Evolutionary conservation across 2,888 invertebrate genomes (phyloP).

Genomic region (Dinocampus coccinellae): DNA sequence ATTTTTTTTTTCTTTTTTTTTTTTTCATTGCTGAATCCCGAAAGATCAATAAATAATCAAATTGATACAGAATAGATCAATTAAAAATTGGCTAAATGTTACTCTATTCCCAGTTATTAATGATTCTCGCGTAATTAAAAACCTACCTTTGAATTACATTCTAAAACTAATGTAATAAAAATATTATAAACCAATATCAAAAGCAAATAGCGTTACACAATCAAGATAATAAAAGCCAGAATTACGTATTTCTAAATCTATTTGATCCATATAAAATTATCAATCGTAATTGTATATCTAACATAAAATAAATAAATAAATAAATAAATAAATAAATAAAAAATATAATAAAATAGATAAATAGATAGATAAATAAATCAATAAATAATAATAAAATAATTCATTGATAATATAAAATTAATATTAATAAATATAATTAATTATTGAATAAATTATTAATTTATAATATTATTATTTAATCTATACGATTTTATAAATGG

Average conservation of each 20-base stretch:
- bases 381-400: no score
- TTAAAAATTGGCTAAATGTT: neutral
- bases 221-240: constrained; percentile 68
- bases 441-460: neutral
- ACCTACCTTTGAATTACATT: constrained; percentile 63
- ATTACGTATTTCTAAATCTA: constrained; percentile 61
- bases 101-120: constrained; percentile 26
- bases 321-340: no score
- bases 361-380: no score
- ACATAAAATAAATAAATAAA: no score
- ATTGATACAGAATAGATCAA: neutral
- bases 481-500: neutral
- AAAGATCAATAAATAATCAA: neutral
- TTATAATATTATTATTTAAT: neutral
- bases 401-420: neutral
- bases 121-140: constrained; percentile 35
- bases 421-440: neutral
- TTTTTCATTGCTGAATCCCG: constrained; percentile 3
- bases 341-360: no score
- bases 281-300: no score
- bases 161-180: constrained; percentile 64
- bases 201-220: constrained; percentile 70
- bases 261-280: constrained; percentile 43
- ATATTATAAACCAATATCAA: constrained; percentile 66
- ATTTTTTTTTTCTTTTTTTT: no score